phyloP scores from a whole-genome alignment of 1,140 invertebrate species.

The Cotesia typhae region DNA sequence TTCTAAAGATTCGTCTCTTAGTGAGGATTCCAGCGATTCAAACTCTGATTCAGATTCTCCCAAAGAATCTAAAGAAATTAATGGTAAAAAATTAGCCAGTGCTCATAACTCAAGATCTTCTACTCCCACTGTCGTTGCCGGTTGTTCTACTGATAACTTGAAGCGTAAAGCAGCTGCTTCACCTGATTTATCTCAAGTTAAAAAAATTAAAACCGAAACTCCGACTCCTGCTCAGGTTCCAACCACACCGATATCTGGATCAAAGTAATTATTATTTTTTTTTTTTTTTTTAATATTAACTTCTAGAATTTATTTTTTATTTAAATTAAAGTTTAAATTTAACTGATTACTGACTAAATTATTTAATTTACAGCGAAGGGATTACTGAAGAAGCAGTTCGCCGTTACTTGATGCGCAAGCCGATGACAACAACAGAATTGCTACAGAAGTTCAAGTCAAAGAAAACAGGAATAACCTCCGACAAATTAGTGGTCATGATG shows the following conservation, averaged over 20 bases:
- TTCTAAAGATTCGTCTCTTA: conserved; percentile 69
- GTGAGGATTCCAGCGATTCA: conserved; percentile 79
- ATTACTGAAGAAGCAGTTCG: conserved; percentile 94
- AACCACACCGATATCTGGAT: conserved; percentile 58
- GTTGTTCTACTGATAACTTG: conserved; percentile 45
- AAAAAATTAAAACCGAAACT: conserved; percentile 72
- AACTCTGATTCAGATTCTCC: conserved; percentile 75
- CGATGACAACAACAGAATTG: conserved; percentile 95
- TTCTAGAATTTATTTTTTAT: background rate
- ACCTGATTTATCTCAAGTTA: conserved; percentile 68
- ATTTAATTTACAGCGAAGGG: conserved; percentile 73
- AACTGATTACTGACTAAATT: conserved; percentile 22
- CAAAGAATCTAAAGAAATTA: conserved; percentile 59
- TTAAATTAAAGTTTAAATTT: too few species aligned
- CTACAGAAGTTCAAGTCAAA: conserved; percentile 95
- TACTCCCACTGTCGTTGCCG: conserved; percentile 33
- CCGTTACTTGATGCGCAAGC: conserved; percentile 91
- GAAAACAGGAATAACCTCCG: conserved; percentile 87
- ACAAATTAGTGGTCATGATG: conserved; percentile 91
- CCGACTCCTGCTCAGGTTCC: conserved; percentile 59
- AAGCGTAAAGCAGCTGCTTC: conserved; percentile 66
- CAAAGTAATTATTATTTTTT: conserved; percentile 48
- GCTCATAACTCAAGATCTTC: conserved; percentile 50
- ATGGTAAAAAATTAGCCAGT: conserved; percentile 60
- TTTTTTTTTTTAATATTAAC: background rate